These are phyloP conservation scores for Cisticola juncidis DNA, from an alignment of 2,113 vertebrate genomes.

Conservation along the genomic window DNA sequence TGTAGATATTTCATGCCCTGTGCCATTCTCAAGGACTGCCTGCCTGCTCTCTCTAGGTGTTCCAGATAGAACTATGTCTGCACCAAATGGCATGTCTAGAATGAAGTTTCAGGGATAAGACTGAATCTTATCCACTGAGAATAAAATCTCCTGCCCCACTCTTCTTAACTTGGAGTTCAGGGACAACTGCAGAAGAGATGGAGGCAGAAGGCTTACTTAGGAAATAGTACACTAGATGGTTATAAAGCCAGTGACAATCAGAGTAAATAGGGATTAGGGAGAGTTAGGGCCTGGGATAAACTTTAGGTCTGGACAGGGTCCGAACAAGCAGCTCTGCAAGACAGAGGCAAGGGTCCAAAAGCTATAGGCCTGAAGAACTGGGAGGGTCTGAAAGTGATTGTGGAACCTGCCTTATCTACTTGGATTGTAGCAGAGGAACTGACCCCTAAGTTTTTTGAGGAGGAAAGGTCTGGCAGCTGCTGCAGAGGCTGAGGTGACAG, in stretches of 20 bases:
- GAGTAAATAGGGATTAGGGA: background rate
- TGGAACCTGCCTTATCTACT: background rate
- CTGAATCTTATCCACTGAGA: background rate
- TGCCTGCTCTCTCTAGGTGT: background rate
- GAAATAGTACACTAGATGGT: background rate
- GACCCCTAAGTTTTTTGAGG: background rate
- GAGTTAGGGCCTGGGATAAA: background rate
- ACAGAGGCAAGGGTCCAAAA: background rate
- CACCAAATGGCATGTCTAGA: background rate
- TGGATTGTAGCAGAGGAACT: background rate
- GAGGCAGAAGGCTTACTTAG: background rate
- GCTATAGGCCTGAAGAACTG: background rate
- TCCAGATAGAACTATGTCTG: background rate
- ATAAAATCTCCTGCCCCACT: background rate
- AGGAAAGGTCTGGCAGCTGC: background rate
- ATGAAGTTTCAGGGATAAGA: background rate
- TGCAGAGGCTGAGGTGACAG: background rate
- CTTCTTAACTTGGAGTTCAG: background rate
- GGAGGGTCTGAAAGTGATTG: background rate
- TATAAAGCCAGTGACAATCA: background rate
- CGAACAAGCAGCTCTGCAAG: background rate
- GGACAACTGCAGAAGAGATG: background rate
- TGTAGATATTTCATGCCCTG: background rate
- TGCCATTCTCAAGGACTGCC: background rate
- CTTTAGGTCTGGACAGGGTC: background rate